These are phyloP conservation scores for Ecliptopera silaceata DNA, from an alignment of 2,888 invertebrate species.

Conservation along the genomic window DNA sequence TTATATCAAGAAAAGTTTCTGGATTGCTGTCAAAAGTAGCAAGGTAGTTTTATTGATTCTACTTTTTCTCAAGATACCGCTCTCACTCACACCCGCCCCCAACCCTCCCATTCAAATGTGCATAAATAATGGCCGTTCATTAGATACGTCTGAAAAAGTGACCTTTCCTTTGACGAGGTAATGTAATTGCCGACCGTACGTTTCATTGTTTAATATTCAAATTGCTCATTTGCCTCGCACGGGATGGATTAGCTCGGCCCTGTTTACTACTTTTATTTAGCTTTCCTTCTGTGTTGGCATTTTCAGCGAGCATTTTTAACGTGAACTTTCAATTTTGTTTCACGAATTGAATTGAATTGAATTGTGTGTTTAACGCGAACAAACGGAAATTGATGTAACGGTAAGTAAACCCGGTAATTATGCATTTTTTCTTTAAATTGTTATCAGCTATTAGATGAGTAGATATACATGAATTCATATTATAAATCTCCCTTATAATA, in stretches of 20 bases:
- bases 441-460: no score
- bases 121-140: slow-evolving; percentile 64
- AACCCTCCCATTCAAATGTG: slow-evolving; percentile 49
- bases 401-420: no score
- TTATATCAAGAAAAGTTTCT: no score
- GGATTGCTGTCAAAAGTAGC: no score
- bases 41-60: no score
- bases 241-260: slow-evolving; percentile 17
- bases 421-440: neutral
- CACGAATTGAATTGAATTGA: no score
- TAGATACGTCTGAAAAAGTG: slow-evolving; percentile 58
- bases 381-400: no score
- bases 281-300: neutral
- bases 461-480: no score
- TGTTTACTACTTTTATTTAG: slow-evolving; percentile 19
- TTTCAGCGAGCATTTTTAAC: neutral
- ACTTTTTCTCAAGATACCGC: slow-evolving; percentile 4
- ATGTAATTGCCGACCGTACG: slow-evolving; percentile 47
- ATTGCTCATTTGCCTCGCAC: slow-evolving; percentile 43
- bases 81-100: slow-evolving; percentile 14
- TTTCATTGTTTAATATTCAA: slow-evolving; percentile 48
- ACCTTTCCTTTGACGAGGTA: slow-evolving; percentile 53
- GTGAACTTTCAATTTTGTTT: neutral
- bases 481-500: no score
- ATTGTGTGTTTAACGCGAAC: no score